Percentiles rank a stretch among this genome's conserved stretches.
Evolutionary conservation across 35 echinoderm and acorn worm species (phyloP).

Genomic region (Nesometra sesokonis): DNA sequence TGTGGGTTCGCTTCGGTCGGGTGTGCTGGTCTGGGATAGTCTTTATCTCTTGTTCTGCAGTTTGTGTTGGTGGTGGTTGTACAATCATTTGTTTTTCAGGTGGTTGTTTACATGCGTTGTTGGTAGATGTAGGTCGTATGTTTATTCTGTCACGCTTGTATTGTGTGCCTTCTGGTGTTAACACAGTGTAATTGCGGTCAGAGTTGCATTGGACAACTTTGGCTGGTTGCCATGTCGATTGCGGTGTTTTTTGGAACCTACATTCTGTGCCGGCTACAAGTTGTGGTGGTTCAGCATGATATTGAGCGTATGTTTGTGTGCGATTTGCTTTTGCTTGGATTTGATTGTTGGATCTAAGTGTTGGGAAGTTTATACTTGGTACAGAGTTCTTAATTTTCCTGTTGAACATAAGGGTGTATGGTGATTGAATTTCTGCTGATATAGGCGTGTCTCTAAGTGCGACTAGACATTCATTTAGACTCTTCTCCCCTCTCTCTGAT

Average conservation of each 20-base stretch:
- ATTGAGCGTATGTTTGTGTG: background rate
- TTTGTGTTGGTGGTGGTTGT: no score
- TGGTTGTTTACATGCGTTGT: no score
- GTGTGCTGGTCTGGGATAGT: no score
- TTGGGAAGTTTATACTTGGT: slow-evolving; percentile 24
- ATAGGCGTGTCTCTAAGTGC: slow-evolving; percentile 10
- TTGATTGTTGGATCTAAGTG: background rate
- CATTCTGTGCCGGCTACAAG: slow-evolving; percentile 20
- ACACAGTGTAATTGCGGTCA: no score
- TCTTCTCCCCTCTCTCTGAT: slow-evolving; percentile 2
- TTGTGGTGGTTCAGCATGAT: slow-evolving; percentile 9
- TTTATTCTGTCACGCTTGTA: no score
- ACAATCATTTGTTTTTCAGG: no score
- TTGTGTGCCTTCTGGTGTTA: no score
- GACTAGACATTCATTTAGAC: slow-evolving; percentile 6
- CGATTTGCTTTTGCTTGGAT: slow-evolving; percentile 5
- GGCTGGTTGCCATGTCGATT: slow-evolving; percentile 9
- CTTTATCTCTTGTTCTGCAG: no score
- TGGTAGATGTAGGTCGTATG: no score
- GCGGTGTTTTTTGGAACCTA: slow-evolving; percentile 9
- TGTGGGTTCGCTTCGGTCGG: no score
- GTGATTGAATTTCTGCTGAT: slow-evolving; percentile 33
- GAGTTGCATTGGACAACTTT: slow-evolving; percentile 13
- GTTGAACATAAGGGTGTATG: no score
- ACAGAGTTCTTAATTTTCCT: background rate